Base-by-base conservation (phyloP, 2,113 vertebrate genomes). In the Meles meles region DNA sequence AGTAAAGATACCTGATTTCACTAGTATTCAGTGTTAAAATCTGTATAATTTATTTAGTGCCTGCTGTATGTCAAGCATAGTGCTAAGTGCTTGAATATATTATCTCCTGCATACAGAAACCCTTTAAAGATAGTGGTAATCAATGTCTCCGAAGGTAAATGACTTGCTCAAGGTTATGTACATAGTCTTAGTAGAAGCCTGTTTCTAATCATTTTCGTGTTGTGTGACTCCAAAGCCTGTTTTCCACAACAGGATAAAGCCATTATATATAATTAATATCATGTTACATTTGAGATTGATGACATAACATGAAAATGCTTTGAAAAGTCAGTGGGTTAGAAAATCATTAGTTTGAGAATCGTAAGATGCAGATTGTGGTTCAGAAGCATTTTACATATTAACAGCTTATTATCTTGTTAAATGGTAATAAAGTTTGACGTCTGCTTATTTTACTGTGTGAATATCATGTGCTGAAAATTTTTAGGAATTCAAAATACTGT, bases 371-470 rank as follows among this genome's bases (percentile, higher is more conserved):
- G 57, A 44, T 90, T 29, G 27, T 92, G 85, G 90, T 92, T 90
- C 81, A 61, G 88, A 91, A 85, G 65, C 93, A 72, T 94, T 88
- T 93, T 96, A 71, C 52, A 91, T 67, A 91, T 88, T 91, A 81
- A 90, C 34, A 93, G 52, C 59, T 95, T 89, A 72, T 88, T 97
- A 94, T 84, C 80, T 96, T 90, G 39, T 47, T 93, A 88, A 95
- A 72, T 86, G 81, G 42, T 84, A 90, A 47, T 95, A 95, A 93
- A 81, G 76, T 92, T 93, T 95, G 65, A 81, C 27, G 93, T 92
- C 90, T 96, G 61, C 95, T 93, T 87, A 74, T 95, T 95, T 93
- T 94, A 94, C 55, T 20, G 27, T 72, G n/a, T 61, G 25, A 49
- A 37, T 71, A 76, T 72, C 77, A 74, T 49, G 34, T 49, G 29